These are phyloP conservation scores for Silurus aristotelis DNA, from an alignment of 2,797 vertebrate genomes.

Conservation along the genomic window DNA sequence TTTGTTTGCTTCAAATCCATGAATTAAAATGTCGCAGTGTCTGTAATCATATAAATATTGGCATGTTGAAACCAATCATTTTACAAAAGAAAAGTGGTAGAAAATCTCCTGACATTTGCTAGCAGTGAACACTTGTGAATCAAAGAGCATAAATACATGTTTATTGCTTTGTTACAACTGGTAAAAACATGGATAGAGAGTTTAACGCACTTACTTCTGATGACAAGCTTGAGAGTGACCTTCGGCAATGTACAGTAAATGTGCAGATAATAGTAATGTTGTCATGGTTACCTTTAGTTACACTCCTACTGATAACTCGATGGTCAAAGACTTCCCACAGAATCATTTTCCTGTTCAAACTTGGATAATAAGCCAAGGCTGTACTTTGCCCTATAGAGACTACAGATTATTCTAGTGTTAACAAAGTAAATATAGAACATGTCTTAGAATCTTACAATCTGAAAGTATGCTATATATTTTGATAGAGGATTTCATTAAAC, in stretches of 20 bases:
- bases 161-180: neutral
- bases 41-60: neutral
- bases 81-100: neutral
- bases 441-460: neutral
- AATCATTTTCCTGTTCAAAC: slow-evolving; percentile 5
- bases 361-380: neutral
- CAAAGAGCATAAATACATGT: neutral
- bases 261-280: slow-evolving; percentile 6
- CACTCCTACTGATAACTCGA: neutral
- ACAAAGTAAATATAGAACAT: neutral
- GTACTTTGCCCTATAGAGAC: neutral
- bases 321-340: neutral
- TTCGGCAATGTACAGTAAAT: neutral
- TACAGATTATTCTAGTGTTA: neutral
- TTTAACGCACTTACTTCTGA: neutral
- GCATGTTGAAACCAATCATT: neutral
- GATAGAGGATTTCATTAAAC: neutral
- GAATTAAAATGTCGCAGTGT: neutral
- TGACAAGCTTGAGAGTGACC: slow-evolving; percentile 2
- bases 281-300: slow-evolving; percentile 4
- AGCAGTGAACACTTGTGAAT: neutral
- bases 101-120: neutral
- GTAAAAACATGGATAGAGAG: neutral
- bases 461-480: neutral
- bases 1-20: neutral